phyloP scores from a whole-genome alignment of 2,888 invertebrate genomes.

The Nephrotoma flavescens region DNA sequence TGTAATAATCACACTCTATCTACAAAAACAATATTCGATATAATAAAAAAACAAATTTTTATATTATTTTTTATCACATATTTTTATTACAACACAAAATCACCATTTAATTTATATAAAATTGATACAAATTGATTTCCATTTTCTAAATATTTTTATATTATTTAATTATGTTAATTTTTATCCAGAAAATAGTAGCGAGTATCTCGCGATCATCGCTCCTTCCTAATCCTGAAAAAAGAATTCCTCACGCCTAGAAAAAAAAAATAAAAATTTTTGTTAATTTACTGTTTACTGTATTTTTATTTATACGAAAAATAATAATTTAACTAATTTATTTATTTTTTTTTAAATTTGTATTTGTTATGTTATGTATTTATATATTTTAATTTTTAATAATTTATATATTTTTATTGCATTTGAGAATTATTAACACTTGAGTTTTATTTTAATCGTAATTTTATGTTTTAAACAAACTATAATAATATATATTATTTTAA shows the following conservation, averaged over 20 bases:
- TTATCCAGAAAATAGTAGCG: background rate
- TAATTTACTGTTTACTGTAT: background rate
- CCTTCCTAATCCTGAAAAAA: background rate
- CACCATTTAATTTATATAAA: background rate
- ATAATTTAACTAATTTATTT: background rate
- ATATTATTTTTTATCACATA: background rate
- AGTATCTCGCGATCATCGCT: background rate
- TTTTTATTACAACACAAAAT: background rate
- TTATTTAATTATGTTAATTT: background rate
- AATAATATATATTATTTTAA: background rate
- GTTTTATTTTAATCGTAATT: background rate
- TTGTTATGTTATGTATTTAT: constrained; percentile 4
- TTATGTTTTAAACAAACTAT: background rate
- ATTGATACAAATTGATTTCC: background rate
- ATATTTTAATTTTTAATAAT: constrained; percentile 1
- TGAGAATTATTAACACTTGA: background rate
- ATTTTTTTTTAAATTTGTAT: background rate
- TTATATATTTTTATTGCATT: constrained; percentile 1
- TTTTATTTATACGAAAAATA: constrained; percentile 1
- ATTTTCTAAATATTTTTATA: background rate
- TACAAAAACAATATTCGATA: background rate
- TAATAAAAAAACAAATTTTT: background rate
- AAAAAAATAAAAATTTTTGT: constrained; percentile 2
- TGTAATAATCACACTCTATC: background rate
- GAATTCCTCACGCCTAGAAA: background rate